Percentiles rank a stretch among this genome's conserved stretches.
phyloP scores from a whole-genome alignment of 1,140 invertebrate species.

The Papilio xuthus region DNA sequence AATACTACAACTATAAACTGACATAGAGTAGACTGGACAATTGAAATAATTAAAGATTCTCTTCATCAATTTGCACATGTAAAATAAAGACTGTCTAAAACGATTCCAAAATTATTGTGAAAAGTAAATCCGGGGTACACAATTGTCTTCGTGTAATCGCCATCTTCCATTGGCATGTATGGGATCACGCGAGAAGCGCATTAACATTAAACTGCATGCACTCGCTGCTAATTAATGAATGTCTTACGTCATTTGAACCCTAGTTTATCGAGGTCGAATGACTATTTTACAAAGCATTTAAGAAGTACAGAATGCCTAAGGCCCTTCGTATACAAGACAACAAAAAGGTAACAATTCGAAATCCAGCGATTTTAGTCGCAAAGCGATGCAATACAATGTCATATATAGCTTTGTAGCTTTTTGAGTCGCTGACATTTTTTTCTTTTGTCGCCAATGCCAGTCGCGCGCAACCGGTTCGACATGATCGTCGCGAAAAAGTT shows the following conservation, averaged over 20 bases:
- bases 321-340: neutral
- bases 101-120: neutral
- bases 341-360: too few species aligned
- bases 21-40: too few species aligned
- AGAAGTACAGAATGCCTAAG: neutral
- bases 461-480: too few species aligned
- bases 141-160: neutral
- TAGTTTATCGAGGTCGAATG: neutral
- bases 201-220: constrained; percentile 33
- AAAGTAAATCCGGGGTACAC: neutral
- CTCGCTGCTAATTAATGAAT: constrained; percentile 14
- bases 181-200: constrained; percentile 21
- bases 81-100: neutral
- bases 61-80: too few species aligned
- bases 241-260: neutral
- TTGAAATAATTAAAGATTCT: too few species aligned
- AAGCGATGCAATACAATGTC: too few species aligned
- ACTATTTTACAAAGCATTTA: neutral
- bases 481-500: too few species aligned
- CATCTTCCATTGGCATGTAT: neutral
- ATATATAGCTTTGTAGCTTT: too few species aligned
- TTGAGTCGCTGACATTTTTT: too few species aligned
- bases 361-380: too few species aligned
- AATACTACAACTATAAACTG: too few species aligned
- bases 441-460: too few species aligned